Percentiles rank a stretch among this genome's conserved stretches.
Conservation (phyloP, 1,140 invertebrate genomes). For the Pantala flavescens region DNA sequence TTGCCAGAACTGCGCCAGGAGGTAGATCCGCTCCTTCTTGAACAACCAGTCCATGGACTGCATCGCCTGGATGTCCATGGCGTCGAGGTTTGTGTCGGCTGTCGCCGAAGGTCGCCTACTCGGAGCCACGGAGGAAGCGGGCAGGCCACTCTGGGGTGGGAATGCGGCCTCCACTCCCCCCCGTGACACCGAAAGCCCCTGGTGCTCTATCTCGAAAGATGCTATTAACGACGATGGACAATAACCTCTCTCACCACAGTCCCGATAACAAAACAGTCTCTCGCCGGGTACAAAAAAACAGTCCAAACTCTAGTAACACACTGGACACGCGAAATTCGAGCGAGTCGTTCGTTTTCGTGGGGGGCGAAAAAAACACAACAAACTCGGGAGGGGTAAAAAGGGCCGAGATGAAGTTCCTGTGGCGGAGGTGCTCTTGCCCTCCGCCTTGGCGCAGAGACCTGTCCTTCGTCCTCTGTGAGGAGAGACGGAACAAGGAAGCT, state of each 20-base stretch:
- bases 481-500: neutral
- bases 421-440: neutral
- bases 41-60: conserved; percentile 90
- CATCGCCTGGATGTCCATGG: conserved; percentile 63
- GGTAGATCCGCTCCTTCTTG: conserved; percentile 85
- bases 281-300: no score
- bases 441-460: neutral
- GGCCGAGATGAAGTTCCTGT: neutral
- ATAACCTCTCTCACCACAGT: no score
- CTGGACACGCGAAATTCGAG: neutral
- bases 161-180: neutral
- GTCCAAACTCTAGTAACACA: no score
- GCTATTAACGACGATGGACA: no score
- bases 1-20: conserved; percentile 88
- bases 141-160: neutral
- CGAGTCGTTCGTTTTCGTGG: neutral
- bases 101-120: neutral
- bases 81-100: neutral
- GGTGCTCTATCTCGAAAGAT: no score
- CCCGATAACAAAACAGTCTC: no score
- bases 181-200: no score
- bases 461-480: neutral
- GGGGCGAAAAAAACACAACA: no score
- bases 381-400: neutral
- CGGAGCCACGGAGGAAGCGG: neutral